Percentiles rank a stretch among this genome's conserved stretches.
phyloP scores from a whole-genome alignment of 2,113 vertebrate species.

The Tichodroma muraria region DNA sequence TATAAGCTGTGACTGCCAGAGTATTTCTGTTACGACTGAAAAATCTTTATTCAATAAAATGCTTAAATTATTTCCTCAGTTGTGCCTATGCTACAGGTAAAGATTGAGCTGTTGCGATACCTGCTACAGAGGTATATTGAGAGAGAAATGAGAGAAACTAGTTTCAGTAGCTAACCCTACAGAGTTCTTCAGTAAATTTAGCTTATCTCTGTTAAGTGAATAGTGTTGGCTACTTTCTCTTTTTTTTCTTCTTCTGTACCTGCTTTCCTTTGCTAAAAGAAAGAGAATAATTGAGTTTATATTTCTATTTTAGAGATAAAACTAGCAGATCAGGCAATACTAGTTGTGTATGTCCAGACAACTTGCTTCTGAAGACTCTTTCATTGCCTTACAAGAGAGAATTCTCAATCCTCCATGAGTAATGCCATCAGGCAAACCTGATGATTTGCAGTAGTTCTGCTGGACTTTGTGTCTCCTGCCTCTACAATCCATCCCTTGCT shows the following conservation, averaged over 20 bases:
- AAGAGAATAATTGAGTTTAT: not conserved
- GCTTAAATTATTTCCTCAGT: not conserved
- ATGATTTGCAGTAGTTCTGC: not conserved
- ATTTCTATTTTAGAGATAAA: not conserved
- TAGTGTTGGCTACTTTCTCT: not conserved
- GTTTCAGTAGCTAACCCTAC: not conserved
- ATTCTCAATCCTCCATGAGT: rapidly evolving
- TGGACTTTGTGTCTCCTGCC: not conserved
- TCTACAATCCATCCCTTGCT: not conserved
- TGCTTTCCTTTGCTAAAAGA: not conserved
- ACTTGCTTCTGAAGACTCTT: not conserved
- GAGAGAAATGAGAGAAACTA: not conserved
- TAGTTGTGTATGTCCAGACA: not conserved
- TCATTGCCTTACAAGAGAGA: not conserved
- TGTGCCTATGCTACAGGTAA: not conserved
- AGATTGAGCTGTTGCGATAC: not conserved
- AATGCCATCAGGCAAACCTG: not conserved
- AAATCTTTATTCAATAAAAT: not conserved
- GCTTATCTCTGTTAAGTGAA: not conserved
- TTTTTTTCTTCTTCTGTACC: not conserved
- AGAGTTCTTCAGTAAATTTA: not conserved
- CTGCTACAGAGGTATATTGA: not conserved
- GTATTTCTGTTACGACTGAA: not conserved
- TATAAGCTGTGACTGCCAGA: not conserved
- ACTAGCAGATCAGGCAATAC: not conserved